phyloP scores from a whole-genome alignment of 2,113 vertebrate genomes.

The Camelus bactrianus region DNA sequence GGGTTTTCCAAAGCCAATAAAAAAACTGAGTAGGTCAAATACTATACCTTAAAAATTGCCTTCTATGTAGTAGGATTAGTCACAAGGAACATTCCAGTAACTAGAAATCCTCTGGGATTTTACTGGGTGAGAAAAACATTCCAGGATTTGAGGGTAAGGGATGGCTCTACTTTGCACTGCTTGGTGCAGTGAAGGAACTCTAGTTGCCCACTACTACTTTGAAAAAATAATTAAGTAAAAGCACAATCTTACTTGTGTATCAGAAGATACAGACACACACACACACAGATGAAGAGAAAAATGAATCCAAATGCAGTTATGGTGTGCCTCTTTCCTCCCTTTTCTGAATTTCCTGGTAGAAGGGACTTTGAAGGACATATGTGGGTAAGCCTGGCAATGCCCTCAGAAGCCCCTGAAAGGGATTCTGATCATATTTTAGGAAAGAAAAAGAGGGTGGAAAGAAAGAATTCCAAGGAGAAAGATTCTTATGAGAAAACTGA shows the following conservation, averaged over 20 bases:
- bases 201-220: neutral
- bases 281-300: neutral
- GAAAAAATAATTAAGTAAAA: neutral
- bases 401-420: neutral
- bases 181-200: neutral
- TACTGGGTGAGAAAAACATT: neutral
- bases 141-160: neutral
- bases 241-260: neutral
- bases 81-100: neutral
- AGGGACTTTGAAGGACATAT: neutral
- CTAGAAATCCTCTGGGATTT: neutral
- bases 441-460: neutral
- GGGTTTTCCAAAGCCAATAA: neutral
- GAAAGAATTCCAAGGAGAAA: neutral
- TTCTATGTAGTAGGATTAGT: neutral
- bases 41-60: neutral
- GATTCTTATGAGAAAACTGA: neutral
- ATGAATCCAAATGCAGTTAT: neutral
- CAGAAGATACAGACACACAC: neutral
- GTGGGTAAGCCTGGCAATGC: neutral
- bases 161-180: neutral
- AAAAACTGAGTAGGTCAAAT: neutral
- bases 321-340: accelerated
- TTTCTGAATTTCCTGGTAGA: neutral
- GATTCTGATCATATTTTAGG: neutral